These are phyloP conservation scores for Dioctria linearis DNA, from an alignment of 2,888 invertebrate genomes.

Conservation along the genomic window DNA sequence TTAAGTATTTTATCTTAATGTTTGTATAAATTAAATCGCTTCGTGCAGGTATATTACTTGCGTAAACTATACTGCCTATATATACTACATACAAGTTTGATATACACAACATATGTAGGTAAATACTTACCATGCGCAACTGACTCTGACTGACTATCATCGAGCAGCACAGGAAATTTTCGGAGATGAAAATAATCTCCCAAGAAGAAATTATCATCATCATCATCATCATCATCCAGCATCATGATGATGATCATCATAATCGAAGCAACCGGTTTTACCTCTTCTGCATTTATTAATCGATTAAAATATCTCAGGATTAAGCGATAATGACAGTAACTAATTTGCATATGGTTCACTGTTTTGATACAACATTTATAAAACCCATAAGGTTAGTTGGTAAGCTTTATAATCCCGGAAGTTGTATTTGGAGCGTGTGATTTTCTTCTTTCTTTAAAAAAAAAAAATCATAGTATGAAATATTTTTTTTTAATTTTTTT, in stretches of 20 bases:
- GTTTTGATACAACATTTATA: constrained; percentile 41
- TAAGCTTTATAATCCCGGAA: constrained; percentile 24
- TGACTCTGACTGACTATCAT: background rate
- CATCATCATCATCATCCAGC: too few relatives aligned
- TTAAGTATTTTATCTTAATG: constrained; percentile 41
- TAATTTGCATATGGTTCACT: constrained; percentile 51
- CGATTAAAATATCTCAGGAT: constrained; percentile 54
- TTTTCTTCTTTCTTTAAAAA: background rate
- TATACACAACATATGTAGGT: background rate
- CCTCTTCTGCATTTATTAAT: constrained; percentile 48
- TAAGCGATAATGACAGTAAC: constrained; percentile 51
- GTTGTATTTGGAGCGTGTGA: constrained; percentile 34
- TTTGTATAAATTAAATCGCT: constrained; percentile 46
- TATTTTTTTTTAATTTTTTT: too few relatives aligned
- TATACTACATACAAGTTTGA: background rate
- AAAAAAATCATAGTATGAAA: too few relatives aligned
- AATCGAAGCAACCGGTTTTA: constrained; percentile 48
- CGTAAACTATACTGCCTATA: constrained; percentile 12
- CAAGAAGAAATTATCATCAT: constrained; percentile 1
- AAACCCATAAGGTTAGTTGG: background rate
- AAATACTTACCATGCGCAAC: too few relatives aligned
- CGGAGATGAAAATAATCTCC: constrained; percentile 25
- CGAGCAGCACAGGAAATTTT: constrained; percentile 10
- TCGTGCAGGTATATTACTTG: constrained; percentile 15
- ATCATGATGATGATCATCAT: background rate